A percentile compares a stretch with the other conserved stretches of the same genome.
These are phyloP conservation scores for Salvator merianae DNA, from an alignment of 2,113 vertebrate species.

Conservation along the genomic window DNA sequence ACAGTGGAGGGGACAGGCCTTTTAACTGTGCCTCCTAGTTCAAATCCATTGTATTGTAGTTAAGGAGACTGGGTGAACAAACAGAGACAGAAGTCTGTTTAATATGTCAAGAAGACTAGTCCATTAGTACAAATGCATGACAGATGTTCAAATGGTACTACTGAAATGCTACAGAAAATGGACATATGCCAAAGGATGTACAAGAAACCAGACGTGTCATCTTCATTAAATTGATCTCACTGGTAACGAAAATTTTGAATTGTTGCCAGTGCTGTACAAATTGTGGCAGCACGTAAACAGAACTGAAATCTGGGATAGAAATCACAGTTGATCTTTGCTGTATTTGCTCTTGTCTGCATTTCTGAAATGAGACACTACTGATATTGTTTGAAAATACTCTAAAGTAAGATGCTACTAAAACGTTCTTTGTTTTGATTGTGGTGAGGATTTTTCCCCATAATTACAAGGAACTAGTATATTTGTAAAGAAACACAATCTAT, in stretches of 20 bases:
- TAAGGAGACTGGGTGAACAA: too few species aligned
- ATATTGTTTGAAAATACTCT: background rate
- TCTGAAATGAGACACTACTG: conserved; percentile 23
- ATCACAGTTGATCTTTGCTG: background rate
- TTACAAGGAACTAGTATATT: conserved; percentile 37
- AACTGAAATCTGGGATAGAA: background rate
- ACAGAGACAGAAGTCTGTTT: background rate
- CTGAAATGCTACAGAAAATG: background rate
- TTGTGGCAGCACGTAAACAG: background rate
- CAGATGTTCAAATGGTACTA: background rate
- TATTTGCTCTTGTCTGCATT: background rate
- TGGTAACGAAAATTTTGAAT: too few species aligned
- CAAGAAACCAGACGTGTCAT: too few species aligned
- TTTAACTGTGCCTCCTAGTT: too few species aligned
- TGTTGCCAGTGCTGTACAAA: background rate
- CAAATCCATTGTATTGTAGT: too few species aligned
- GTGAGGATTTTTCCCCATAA: conserved; percentile 16
- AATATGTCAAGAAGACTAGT: background rate
- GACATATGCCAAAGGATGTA: too few species aligned
- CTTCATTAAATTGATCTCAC: too few species aligned
- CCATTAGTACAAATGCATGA: background rate
- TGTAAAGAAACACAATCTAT: conserved; percentile 42
- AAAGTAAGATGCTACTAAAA: background rate
- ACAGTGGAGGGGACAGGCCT: too few species aligned
- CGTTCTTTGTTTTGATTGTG: conserved; percentile 11